A percentile compares a stretch with the other conserved stretches of the same genome.
phyloP scores from a whole-genome alignment of 1,140 invertebrate species.

The silkworm (Bombyx mori) region DNA sequence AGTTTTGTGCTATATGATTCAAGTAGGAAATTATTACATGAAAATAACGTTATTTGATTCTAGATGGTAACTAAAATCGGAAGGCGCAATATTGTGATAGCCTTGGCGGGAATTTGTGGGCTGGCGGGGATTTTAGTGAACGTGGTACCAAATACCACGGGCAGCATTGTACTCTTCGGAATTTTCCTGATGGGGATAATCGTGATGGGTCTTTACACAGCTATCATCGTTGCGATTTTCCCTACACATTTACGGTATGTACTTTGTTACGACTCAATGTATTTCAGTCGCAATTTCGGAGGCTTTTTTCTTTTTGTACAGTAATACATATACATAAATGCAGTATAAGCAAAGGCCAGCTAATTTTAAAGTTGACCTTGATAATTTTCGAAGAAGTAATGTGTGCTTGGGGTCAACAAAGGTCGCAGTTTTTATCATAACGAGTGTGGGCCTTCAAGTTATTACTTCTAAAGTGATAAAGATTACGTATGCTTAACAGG shows the following conservation, averaged over 20 bases:
- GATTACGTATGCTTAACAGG: slow-evolving; percentile 21
- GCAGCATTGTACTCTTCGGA: slow-evolving; percentile 27
- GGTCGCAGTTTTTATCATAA: too few relatives aligned
- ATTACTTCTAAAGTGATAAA: too few relatives aligned
- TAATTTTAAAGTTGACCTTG: too few relatives aligned
- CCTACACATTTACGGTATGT: slow-evolving; percentile 42
- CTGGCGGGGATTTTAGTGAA: slow-evolving; percentile 32
- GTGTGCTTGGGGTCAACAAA: too few relatives aligned
- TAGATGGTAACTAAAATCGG: slow-evolving; percentile 31
- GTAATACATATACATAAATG: too few relatives aligned
- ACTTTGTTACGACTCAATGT: not conserved
- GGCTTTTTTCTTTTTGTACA: too few relatives aligned
- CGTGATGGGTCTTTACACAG: slow-evolving; percentile 36
- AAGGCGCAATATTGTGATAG: slow-evolving; percentile 38
- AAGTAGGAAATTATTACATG: too few relatives aligned
- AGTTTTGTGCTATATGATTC: too few relatives aligned
- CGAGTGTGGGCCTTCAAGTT: too few relatives aligned
- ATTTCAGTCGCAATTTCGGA: too few relatives aligned
- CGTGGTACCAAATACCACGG: slow-evolving; percentile 35
- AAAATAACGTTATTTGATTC: not conserved
- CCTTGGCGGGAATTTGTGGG: slow-evolving; percentile 21
- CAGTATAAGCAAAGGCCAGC: too few relatives aligned
- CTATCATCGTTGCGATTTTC: slow-evolving; percentile 36
- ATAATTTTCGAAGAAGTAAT: too few relatives aligned
- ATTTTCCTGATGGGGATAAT: slow-evolving; percentile 27